A percentile compares a stretch with the other conserved stretches of the same genome.
These are phyloP conservation scores for Melitaea athalia DNA, from an alignment of 2,888 invertebrate genomes.

Conservation along the genomic window DNA sequence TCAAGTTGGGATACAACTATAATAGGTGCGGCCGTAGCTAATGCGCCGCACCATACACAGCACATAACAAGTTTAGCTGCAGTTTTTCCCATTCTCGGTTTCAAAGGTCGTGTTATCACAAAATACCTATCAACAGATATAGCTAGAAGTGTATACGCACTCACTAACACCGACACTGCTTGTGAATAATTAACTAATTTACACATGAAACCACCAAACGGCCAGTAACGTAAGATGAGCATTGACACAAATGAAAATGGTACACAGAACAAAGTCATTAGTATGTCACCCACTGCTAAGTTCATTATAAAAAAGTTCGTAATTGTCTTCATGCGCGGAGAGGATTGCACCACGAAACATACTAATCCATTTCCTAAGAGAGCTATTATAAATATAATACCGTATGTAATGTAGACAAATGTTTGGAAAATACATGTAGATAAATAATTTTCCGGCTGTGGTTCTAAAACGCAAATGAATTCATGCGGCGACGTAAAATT, in stretches of 20 bases:
- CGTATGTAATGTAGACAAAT: constrained; percentile 87
- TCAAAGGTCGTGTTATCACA: constrained; percentile 93
- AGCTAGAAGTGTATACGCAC: constrained; percentile 94
- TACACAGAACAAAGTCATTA: constrained; percentile 94
- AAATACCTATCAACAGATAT: constrained; percentile 95
- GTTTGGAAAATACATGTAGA: constrained; percentile 82
- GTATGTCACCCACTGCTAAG: constrained; percentile 93
- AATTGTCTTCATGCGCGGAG: constrained; percentile 93
- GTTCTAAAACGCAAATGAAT: constrained; percentile 31
- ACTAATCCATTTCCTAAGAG: constrained; percentile 89
- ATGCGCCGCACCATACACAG: constrained; percentile 88
- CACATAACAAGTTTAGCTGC: constrained; percentile 86
- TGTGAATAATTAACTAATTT: constrained; percentile 90
- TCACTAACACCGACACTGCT: constrained; percentile 90
- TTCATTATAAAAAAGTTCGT: constrained; percentile 96
- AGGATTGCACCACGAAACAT: constrained; percentile 92
- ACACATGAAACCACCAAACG: constrained; percentile 91
- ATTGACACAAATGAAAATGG: constrained; percentile 94
- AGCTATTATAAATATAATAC: constrained; percentile 86
- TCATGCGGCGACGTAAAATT: constrained; percentile 28
- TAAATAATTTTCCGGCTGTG: constrained; percentile 65
- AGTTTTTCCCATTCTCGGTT: constrained; percentile 89
- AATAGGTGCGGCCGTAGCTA: constrained; percentile 91
- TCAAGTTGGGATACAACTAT: constrained; percentile 85
- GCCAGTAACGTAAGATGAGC: constrained; percentile 92